A percentile compares a stretch with the other conserved stretches of the same genome.
These are phyloP conservation scores for Globodera ellingtonae DNA, from an alignment of 1,140 invertebrate genomes.

Conservation along the genomic window DNA sequence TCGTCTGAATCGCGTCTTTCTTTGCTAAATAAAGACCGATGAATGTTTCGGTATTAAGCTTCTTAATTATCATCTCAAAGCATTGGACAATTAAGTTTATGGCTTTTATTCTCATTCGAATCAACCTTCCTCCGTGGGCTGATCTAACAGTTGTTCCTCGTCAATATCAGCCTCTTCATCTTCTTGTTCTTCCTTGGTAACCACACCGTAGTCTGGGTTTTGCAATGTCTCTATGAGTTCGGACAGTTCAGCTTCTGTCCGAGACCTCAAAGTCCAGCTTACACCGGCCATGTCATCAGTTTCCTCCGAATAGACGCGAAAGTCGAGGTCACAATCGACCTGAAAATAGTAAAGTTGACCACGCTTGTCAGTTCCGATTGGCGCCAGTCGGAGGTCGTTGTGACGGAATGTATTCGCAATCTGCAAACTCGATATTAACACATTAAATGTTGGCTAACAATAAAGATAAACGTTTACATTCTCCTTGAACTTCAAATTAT, in stretches of 20 bases:
- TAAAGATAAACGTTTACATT: constrained; percentile 37
- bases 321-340: constrained; percentile 43
- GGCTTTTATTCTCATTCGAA: not conserved
- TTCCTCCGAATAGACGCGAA: constrained; percentile 49
- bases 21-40: not conserved
- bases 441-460: constrained; percentile 3
- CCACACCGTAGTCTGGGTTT: constrained; percentile 38
- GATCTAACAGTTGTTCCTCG: constrained; percentile 38
- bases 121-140: constrained; percentile 25
- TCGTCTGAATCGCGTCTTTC: not conserved
- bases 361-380: constrained; percentile 41
- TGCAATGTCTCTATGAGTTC: constrained; percentile 35
- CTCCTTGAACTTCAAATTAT: constrained; percentile 53
- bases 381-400: constrained; percentile 47
- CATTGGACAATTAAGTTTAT: too few species aligned
- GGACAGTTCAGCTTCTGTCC: constrained; percentile 33
- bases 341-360: constrained; percentile 46
- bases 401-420: constrained; percentile 43
- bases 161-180: constrained; percentile 47
- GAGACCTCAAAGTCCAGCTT: constrained; percentile 43
- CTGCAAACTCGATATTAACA: constrained; percentile 29
- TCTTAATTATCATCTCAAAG: not conserved
- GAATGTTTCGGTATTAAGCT: too few species aligned
- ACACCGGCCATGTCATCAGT: constrained; percentile 46
- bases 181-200: constrained; percentile 22